Percentiles rank a stretch among this genome's conserved stretches.
These are phyloP conservation scores for Notiomystis cincta DNA, from an alignment of 2,113 vertebrate species.

Conservation along the genomic window DNA sequence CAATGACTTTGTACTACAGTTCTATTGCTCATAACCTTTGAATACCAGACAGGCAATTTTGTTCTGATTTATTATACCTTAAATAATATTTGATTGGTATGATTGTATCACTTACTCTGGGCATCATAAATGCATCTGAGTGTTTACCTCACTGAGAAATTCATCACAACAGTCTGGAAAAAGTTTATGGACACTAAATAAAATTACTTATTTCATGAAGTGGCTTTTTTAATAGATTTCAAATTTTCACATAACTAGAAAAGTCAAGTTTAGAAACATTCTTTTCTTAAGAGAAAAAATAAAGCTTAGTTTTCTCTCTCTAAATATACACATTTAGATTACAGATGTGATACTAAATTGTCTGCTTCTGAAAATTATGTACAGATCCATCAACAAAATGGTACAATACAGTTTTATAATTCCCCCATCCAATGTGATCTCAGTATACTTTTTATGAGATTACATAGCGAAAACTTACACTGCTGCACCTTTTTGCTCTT, in stretches of 20 bases:
- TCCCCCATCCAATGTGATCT: neutral
- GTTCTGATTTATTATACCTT: constrained; percentile 44
- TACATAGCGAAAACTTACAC: neutral
- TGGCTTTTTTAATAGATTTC: neutral
- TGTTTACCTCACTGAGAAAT: neutral
- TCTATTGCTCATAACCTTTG: constrained; percentile 32
- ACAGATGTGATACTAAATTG: neutral
- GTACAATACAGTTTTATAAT: neutral
- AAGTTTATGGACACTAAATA: neutral
- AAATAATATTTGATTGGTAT: constrained; percentile 48
- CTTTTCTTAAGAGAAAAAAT: neutral
- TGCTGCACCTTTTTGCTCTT: neutral
- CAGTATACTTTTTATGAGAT: neutral
- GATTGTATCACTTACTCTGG: neutral
- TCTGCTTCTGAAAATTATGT: neutral
- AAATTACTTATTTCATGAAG: neutral
- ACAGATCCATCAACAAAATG: neutral
- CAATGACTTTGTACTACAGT: constrained; percentile 12
- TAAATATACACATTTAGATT: neutral
- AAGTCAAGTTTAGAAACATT: neutral
- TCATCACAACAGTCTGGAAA: neutral
- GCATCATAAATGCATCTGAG: neutral
- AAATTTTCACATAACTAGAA: neutral
- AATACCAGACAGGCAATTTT: constrained; percentile 51
- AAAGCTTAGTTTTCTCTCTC: neutral